Conservation (phyloP, 1,140 invertebrate genomes). For the Drosophila kohkoa region DNA sequence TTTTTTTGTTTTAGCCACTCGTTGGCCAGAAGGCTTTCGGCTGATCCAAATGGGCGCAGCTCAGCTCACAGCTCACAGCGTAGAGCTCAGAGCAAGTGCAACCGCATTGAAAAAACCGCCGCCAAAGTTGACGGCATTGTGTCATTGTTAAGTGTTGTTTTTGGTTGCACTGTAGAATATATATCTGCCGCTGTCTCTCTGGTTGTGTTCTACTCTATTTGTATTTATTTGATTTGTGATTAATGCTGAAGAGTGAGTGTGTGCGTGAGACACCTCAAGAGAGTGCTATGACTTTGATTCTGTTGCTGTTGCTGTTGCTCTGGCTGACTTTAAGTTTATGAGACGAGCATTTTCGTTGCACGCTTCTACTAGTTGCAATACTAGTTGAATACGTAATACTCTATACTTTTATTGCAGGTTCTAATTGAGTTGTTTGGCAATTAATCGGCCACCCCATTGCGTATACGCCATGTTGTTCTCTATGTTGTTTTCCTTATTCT, state of each 20-base stretch:
- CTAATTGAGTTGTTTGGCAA: conserved; percentile 4
- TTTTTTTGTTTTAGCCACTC: background rate
- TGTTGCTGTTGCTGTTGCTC: background rate
- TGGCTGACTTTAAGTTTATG: background rate
- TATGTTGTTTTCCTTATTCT: conserved; percentile 41
- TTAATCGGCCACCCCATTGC: conserved; percentile 47
- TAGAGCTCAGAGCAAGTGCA: conserved; percentile 62
- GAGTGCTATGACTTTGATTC: background rate
- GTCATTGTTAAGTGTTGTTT: conserved; percentile 79
- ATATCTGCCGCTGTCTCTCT: conserved; percentile 40
- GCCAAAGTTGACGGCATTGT: conserved; percentile 81
- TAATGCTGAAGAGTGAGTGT: conserved; percentile 55
- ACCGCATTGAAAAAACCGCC: conserved; percentile 45
- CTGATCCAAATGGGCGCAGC: conserved; percentile 56
- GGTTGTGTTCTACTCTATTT: conserved; percentile 45
- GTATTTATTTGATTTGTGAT: conserved; percentile 73
- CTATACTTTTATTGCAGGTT: background rate
- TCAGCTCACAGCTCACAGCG: conserved; percentile 2
- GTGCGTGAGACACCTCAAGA: conserved; percentile 42
- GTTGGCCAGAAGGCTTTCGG: background rate
- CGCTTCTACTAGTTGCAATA: no score
- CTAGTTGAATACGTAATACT: no score
- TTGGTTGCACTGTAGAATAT: conserved; percentile 26
- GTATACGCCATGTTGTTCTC: conserved; percentile 53
- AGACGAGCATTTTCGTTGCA: no score